Base-by-base conservation (phyloP, 2,888 invertebrate genomes). In the Ochlodes sylvanus region DNA sequence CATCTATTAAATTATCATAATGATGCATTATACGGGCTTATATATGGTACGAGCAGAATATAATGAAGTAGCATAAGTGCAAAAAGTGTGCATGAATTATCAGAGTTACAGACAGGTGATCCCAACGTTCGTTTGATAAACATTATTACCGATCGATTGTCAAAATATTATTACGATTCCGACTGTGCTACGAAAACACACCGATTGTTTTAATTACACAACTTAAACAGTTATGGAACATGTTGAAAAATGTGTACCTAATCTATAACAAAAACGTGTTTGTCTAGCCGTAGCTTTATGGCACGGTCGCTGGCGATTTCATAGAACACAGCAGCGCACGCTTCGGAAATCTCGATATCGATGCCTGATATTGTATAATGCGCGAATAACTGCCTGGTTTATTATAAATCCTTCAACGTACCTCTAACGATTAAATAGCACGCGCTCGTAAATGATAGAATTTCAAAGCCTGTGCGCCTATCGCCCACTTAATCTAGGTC, bases 271-370 rank as follows among this genome's bases (percentile, higher is more conserved):
- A 50, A 56, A 68, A 67, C 32, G 27, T 38, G 50, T 17, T 42
- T 32, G 57, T 57, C 44, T 63, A 52, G 41, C 41, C 21, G 9
- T 50, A 27, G 68, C 62, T 62, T 68, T 68, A 38, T 71, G 77
- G 76, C 76, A 72, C 78, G 76, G 77, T 78, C 77, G 75, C 74
- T 72, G 75, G 75, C 73, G 73, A 77, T 78, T 78, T 77, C 76
- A 76, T 75, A 77, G 73, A 58, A 19, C 52, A n/a, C n/a, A n/a
- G 41, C 73, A 70, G 75, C 73, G 75, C 74, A 63, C 68, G 68
- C 52, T 63, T 44, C 21, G 63, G 57, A 63, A 58, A 69, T 60
- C 63, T 19, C 38, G 63, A 69, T 63, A 69, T 60, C 68, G 57
- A 41, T 32, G 52, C 21, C 47, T 44, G 63, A 69, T 69, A 63